A percentile compares a stretch with the other conserved stretches of the same genome.
Conservation (phyloP, 2,797 vertebrate species). For the Urocyon cinereoargenteus region DNA sequence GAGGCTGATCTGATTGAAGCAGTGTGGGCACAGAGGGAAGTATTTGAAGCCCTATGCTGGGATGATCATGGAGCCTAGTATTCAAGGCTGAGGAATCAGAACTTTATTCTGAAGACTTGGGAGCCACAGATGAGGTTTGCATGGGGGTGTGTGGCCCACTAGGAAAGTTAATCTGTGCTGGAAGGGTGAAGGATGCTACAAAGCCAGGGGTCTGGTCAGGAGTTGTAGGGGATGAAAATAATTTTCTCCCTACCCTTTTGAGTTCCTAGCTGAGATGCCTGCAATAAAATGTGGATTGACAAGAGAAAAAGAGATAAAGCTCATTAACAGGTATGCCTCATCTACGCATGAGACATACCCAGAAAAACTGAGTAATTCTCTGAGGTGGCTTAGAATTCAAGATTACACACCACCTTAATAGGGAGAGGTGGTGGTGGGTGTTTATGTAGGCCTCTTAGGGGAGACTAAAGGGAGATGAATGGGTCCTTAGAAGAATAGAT, state of each 20-base stretch:
- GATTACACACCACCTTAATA: background rate
- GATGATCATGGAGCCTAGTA: background rate
- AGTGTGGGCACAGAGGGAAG: background rate
- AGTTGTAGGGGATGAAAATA: background rate
- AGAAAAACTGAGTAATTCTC: background rate
- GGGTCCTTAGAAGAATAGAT: background rate
- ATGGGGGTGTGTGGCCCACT: background rate
- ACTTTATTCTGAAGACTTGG: background rate
- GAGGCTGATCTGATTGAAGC: background rate
- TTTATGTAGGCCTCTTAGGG: background rate
- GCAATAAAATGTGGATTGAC: background rate
- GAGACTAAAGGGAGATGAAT: background rate
- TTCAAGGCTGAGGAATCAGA: background rate
- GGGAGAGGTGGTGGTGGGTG: background rate
- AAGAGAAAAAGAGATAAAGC: background rate
- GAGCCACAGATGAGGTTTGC: background rate
- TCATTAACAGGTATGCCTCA: background rate
- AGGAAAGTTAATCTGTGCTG: background rate
- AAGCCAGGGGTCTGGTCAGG: background rate
- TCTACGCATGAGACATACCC: background rate
- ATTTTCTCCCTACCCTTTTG: background rate
- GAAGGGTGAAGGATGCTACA: background rate
- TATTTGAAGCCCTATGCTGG: background rate
- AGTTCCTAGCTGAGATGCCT: background rate
- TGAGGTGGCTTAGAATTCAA: background rate